Base-by-base conservation (phyloP, 2,888 invertebrate species). In the Anthophora plumipes region DNA sequence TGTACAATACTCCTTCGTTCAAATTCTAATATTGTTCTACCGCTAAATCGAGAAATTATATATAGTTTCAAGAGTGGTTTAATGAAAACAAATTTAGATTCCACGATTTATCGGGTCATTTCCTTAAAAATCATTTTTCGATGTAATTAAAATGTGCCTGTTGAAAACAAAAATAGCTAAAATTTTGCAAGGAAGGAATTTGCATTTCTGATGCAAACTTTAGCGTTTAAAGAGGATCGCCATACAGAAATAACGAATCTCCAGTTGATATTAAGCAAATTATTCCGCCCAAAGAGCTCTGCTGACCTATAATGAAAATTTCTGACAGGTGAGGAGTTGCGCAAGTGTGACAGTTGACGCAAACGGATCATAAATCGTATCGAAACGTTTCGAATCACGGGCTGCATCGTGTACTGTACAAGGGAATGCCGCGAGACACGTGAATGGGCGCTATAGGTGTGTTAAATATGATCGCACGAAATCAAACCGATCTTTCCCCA, bases 401-500 rank as follows among this genome's bases (percentile, higher is more conserved):
- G 72, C 39, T 64, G 55, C 84, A 73, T 70, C 83, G 84, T 67
- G 57, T n/a, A n/a, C 46, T 31, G 52, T 61, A 73, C 46, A 43
- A 70, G 67, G 31, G 61, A 69, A 83, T 43, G 59, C 64, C 72
- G 83, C 52, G 63, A 57, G 83, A 64, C 67, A 69, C 80, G 71
- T 75, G 75, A 74, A 83, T 83, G 74, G n/a, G 63, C 59, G 68
- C 67, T 61, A 72, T 66, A 72, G 72, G 75, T 66, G 73, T 76
- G 72, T 85, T 85, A 78, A 83, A 83, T 81, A 74, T 72, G 78
- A 85, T 78, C 68, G 77, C 41, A 71, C 73, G 69, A 68, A 78
- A 78, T 85, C 83, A 69, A 83, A 80, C 70, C 75, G 52, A 67
- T 77, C 78, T 85, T 70, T 66, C 71, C 57, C 66, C 22, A 64